Percentiles rank a stretch among this genome's conserved stretches.
Conservation (phyloP, 2,113 vertebrate species). For the Sphyrna mokarran region DNA sequence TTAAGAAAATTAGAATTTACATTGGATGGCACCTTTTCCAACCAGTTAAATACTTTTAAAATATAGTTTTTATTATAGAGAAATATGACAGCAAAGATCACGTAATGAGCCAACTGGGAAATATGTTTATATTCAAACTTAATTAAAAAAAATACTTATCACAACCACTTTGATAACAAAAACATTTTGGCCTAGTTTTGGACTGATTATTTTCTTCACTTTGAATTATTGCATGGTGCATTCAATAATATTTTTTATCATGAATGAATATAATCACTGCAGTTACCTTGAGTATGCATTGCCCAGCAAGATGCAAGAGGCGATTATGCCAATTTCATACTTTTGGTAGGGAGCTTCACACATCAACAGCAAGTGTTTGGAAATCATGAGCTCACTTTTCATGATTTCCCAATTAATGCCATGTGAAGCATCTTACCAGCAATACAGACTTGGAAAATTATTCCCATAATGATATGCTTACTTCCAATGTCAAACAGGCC, state of each 20-base stretch:
- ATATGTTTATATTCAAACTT: neutral
- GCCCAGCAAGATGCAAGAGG: neutral
- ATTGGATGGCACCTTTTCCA: neutral
- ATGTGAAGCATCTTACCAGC: neutral
- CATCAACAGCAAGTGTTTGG: neutral
- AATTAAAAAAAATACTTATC: neutral
- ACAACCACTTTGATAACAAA: neutral
- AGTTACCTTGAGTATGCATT: neutral
- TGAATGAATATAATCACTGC: neutral
- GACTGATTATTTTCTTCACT: neutral
- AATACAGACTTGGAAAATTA: neutral
- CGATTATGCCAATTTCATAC: neutral
- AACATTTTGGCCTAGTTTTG: neutral
- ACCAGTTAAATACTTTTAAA: neutral
- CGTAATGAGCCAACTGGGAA: neutral
- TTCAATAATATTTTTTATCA: neutral
- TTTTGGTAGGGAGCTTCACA: neutral
- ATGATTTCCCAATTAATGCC: neutral
- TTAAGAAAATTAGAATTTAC: neutral
- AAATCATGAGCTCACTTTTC: neutral
- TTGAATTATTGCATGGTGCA: neutral
- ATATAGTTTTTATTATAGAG: neutral
- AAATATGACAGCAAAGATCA: neutral
- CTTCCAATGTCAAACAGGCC: conserved; percentile 67
- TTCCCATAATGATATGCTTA: conserved; percentile 41